Conservation (phyloP, 92 coral and sea anemone genomes). For the Palythoa heliodiscus region DNA sequence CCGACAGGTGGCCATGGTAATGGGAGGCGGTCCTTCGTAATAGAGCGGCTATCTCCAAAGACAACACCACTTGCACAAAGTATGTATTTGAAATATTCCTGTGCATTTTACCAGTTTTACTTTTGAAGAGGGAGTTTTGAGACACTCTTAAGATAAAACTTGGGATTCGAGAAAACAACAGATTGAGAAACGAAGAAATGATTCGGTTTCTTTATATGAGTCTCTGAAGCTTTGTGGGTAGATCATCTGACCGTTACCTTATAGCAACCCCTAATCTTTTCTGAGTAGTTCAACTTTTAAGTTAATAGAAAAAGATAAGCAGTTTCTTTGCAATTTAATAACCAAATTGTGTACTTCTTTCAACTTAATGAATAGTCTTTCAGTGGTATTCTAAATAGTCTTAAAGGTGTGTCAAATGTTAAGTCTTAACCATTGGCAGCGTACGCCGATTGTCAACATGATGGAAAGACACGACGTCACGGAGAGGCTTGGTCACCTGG, state of each 20-base stretch:
- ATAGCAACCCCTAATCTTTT: too few relatives aligned
- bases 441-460: conserved; percentile 69
- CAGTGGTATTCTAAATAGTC: neutral
- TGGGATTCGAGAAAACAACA: too few relatives aligned
- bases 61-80: conserved; percentile 6
- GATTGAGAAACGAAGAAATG: too few relatives aligned
- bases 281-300: too few relatives aligned
- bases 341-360: neutral
- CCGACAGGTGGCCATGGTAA: conserved; percentile 21
- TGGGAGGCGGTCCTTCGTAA: conserved; percentile 9
- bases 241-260: too few relatives aligned
- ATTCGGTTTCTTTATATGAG: too few relatives aligned
- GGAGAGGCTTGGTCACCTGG: conserved; percentile 99
- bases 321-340: too few relatives aligned
- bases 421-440: neutral
- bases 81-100: neutral
- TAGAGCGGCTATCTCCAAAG: conserved; percentile 5
- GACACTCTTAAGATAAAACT: too few relatives aligned
- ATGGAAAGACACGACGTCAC: conserved; percentile 73
- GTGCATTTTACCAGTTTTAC: neutral
- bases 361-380: neutral
- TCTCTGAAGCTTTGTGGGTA: too few relatives aligned
- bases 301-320: too few relatives aligned
- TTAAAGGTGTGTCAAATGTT: neutral
- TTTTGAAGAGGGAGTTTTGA: too few relatives aligned